Evolutionary conservation across 2,888 invertebrate species (phyloP).

Genomic region (Bellardia pandia): DNA sequence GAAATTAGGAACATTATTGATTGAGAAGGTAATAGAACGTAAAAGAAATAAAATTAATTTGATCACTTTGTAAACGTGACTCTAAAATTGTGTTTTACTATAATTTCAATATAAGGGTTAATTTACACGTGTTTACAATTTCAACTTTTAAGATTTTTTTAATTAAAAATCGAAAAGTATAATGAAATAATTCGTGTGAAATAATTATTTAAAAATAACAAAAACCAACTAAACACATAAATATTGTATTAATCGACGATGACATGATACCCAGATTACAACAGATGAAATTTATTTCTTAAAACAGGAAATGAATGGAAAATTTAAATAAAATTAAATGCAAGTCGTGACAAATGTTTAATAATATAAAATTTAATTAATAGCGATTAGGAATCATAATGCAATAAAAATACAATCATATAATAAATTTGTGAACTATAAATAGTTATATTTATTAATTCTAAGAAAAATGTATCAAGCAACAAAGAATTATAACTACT

Average conservation of each 20-base stretch:
- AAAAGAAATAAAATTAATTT: no score
- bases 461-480: background rate
- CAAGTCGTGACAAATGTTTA: slow-evolving; percentile 52
- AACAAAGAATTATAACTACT: no score
- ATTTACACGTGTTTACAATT: no score
- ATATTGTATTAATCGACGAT: background rate
- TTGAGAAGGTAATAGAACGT: no score
- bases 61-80: no score
- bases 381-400: slow-evolving; percentile 27
- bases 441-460: background rate
- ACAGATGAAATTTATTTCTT: slow-evolving; percentile 8
- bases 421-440: background rate
- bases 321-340: slow-evolving; percentile 37
- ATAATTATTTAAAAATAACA: slow-evolving; percentile 18
- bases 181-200: slow-evolving; percentile 27
- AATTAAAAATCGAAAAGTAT: background rate
- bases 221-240: background rate
- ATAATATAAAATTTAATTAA: slow-evolving; percentile 17
- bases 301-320: slow-evolving; percentile 45
- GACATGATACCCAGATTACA: slow-evolving; percentile 21
- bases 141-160: background rate
- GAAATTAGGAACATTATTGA: no score
- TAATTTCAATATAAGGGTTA: no score
- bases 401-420: slow-evolving; percentile 1
- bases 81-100: no score